A percentile compares a stretch with the other conserved stretches of the same genome.
Conservation (phyloP, 2,888 invertebrate genomes). For the Molorchus minor region DNA sequence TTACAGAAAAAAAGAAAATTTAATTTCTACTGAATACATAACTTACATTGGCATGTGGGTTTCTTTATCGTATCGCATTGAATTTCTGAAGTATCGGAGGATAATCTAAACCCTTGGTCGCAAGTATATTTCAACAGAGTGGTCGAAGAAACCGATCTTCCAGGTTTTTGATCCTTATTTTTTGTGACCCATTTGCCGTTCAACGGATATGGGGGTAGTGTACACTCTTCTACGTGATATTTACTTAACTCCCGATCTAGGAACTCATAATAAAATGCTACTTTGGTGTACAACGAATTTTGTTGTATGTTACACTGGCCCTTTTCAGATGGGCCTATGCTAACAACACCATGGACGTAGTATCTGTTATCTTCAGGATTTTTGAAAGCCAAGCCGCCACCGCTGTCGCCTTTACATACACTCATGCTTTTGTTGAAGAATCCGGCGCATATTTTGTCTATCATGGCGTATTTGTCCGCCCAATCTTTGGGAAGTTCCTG, state of each 20-base stretch:
- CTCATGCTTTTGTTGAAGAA: constrained; percentile 30
- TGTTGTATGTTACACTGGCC: constrained; percentile 34
- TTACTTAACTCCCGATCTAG: constrained; percentile 29
- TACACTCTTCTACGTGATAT: constrained; percentile 33
- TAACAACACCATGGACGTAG: constrained; percentile 38
- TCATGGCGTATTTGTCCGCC: constrained; percentile 31
- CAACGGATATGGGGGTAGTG: constrained; percentile 32
- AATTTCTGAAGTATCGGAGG: constrained; percentile 11
- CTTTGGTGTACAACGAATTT: constrained; percentile 35
- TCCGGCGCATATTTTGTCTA: constrained; percentile 40
- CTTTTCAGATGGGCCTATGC: constrained; percentile 29
- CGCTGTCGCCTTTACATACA: constrained; percentile 38
- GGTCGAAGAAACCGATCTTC: constrained; percentile 21
- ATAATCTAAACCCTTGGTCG: constrained; percentile 28
- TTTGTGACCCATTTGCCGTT: constrained; percentile 31
- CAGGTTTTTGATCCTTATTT: constrained; percentile 25
- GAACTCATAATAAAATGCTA: constrained; percentile 33
- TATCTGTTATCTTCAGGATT: constrained; percentile 37
- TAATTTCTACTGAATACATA: no score
- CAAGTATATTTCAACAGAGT: constrained; percentile 30
- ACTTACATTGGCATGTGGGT: constrained; percentile 23
- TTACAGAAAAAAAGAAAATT: no score
- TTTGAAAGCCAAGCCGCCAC: constrained; percentile 34
- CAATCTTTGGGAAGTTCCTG: constrained; percentile 33
- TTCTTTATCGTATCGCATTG: constrained; percentile 23